These are phyloP conservation scores for Villa cingulata DNA, from an alignment of 2,888 invertebrate genomes.

Conservation along the genomic window DNA sequence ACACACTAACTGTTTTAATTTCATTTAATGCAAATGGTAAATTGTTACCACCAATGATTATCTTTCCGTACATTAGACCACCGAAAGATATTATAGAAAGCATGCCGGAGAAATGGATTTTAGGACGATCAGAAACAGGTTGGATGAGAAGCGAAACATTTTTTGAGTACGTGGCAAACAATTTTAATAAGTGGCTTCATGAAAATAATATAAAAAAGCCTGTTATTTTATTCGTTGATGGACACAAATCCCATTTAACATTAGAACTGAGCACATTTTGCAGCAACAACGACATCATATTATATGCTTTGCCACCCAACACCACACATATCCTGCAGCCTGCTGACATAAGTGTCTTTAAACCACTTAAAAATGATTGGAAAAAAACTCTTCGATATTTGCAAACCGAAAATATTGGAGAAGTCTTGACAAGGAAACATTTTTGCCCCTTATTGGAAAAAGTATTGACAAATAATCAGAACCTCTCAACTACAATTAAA, in stretches of 20 bases:
- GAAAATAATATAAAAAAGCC: constrained; percentile 7
- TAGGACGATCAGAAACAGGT: constrained; percentile 1
- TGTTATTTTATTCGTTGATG: constrained; percentile 9
- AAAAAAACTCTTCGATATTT: constrained; percentile 12
- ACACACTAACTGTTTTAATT: constrained; percentile 4
- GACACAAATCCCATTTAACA: constrained; percentile 8
- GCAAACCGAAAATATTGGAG: constrained; percentile 6
- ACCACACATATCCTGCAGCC: constrained; percentile 14
- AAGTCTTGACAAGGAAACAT: constrained; percentile 6
- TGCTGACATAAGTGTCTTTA: constrained; percentile 13
- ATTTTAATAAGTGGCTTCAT: constrained; percentile 9
- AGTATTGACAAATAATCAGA: constrained; percentile 1
- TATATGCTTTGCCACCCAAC: constrained; percentile 11
- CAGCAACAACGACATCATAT: neutral
- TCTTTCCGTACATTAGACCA: constrained; percentile 7
- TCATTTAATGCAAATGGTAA: constrained; percentile 9
- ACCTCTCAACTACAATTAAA: constrained; percentile 4
- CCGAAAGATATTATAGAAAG: constrained; percentile 9
- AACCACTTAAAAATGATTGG: constrained; percentile 12
- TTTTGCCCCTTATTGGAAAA: constrained; percentile 7
- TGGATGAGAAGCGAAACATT: constrained; percentile 13
- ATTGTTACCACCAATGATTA: constrained; percentile 6
- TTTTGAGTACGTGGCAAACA: constrained; percentile 10
- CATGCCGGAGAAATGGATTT: constrained; percentile 9
- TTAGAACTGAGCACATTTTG: constrained; percentile 9